phyloP scores from a whole-genome alignment of 2,797 vertebrate species.

The Odontamblyopus rebecca region DNA sequence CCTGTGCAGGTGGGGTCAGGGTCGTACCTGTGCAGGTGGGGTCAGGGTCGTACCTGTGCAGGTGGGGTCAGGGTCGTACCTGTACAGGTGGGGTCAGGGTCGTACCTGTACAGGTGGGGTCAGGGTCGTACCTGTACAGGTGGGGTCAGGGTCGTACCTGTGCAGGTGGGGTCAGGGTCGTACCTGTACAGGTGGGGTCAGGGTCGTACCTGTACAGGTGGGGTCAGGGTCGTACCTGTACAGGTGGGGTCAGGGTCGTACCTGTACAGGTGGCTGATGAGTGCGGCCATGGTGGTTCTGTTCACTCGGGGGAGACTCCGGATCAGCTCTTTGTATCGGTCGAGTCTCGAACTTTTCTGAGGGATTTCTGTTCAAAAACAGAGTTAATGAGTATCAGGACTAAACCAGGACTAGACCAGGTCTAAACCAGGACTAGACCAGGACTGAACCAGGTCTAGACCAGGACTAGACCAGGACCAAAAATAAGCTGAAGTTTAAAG shows the following conservation, averaged over 20 bases:
- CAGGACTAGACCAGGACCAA: not conserved
- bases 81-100: no score
- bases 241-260: slow-evolving; percentile 32
- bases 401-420: not conserved
- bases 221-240: no score
- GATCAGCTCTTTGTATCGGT: slow-evolving; percentile 93
- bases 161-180: no score
- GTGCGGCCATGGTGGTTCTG: slow-evolving; percentile 86
- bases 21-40: no score
- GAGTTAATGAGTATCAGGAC: not conserved
- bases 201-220: no score
- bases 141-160: no score
- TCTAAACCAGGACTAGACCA: not conserved
- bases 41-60: no score
- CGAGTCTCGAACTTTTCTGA: slow-evolving; percentile 82
- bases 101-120: no score
- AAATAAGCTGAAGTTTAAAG: not conserved
- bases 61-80: no score
- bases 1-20: no score
- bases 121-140: no score
- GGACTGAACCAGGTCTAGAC: not conserved
- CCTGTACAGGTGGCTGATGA: slow-evolving; percentile 94
- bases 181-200: no score
- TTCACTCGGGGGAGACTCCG: slow-evolving; percentile 88
- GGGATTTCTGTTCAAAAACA: slow-evolving; percentile 73